Evolutionary conservation across 1,140 invertebrate genomes (phyloP), one percentile per base, ranked within the genome.

Genomic region (Zaprionus nigranus): DNA sequence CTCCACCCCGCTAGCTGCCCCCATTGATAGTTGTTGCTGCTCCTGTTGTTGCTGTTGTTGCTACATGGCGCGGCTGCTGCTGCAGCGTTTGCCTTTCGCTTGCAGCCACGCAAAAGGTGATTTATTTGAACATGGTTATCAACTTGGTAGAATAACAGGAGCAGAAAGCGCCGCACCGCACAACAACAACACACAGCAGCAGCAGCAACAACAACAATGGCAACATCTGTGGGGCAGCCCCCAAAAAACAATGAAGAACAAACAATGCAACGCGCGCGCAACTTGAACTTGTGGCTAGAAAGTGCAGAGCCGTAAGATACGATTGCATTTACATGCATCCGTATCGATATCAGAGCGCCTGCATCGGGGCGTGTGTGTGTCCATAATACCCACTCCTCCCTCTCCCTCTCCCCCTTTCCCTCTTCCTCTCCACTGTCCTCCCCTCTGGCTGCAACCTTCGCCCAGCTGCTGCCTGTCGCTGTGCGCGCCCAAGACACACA

Each of bases 101-200:
- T 85, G 90, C 84, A 91, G 90, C 83, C 86, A 91, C 90, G 82
- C 83, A 91, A 91, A 91, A 92, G 91, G 90, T 92, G 90, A 92
- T 92, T 92, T 92, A 92, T 92, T 92, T 92, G 91, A 92, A 92
- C 90, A 92, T 92, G 90, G 90, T 92, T 92, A 92, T 92, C 90
- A 92, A 92, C 90, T 92, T 92, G 91, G 90, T 87, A 87, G 85
- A 92, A 84, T 86, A 91, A 90, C 90, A 86, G 80, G 86, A 90
- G 84, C 88, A 91, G 83, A 81, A 91, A 86, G 78, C 81, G 79
- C 75, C 85, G 84, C 85, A 81, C 81, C 49, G 78, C 81, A 63
- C 36, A 15, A 53, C 58, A 58, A 49, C 43, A 60, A 49, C 68
- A 58, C 26, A 24, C 60, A 54, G 56, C 68, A 71, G 36, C 68